Evolutionary conservation across 2,113 vertebrate genomes (phyloP).

Genomic region (Ellobius talpinus): DNA sequence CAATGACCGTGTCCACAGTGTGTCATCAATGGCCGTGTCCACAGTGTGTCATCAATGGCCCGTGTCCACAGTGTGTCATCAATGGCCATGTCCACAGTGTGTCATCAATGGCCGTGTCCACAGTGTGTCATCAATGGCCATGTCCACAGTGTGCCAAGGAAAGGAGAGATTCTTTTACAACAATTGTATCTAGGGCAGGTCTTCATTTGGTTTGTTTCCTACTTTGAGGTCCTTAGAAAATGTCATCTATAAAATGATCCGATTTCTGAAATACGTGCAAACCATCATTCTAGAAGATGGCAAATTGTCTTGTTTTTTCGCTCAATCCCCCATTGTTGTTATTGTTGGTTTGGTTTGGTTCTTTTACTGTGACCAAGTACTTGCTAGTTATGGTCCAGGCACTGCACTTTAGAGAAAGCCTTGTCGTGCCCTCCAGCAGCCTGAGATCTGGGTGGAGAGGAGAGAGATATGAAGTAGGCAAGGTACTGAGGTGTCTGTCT

Average conservation of each 20-base stretch:
- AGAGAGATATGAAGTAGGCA: not conserved
- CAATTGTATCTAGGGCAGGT: not conserved
- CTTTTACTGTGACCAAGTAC: not conserved
- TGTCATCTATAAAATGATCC: conserved; percentile 5
- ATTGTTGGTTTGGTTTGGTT: not conserved
- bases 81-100: too few relatives aligned
- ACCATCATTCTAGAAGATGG: not conserved
- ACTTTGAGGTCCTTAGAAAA: conserved; percentile 32
- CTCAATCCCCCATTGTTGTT: not conserved
- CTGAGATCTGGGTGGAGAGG: not conserved
- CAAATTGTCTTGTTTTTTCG: not conserved
- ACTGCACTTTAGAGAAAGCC: not conserved
- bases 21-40: accelerated
- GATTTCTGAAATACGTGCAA: not conserved
- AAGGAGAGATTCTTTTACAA: not conserved
- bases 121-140: accelerated
- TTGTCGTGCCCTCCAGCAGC: not conserved
- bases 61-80: not conserved
- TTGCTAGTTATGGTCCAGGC: not conserved
- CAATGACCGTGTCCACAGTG: too few relatives aligned
- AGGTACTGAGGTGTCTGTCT: not conserved
- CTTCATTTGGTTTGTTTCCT: not conserved
- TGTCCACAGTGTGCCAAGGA: too few relatives aligned
- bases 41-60: accelerated
- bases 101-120: accelerated